Evolutionary conservation across 1,140 invertebrate species (phyloP).

Genomic region (Trachymyrmex cornetzi): DNA sequence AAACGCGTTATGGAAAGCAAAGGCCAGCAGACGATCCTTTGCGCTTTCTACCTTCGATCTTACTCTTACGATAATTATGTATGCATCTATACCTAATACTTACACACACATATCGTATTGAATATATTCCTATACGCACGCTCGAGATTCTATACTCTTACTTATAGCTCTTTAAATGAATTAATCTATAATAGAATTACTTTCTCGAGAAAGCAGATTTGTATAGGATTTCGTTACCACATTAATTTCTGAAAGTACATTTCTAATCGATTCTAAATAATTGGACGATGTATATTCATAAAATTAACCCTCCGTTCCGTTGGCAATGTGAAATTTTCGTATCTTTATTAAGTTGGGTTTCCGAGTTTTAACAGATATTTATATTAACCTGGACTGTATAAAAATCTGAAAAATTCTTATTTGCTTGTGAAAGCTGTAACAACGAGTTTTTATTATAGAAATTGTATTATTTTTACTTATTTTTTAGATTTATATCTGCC

Average conservation of each 20-base stretch:
- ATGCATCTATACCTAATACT: slow-evolving; percentile 35
- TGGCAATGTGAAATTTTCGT: no score
- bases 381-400: no score
- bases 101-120: no score
- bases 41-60: slow-evolving; percentile 85
- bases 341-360: no score
- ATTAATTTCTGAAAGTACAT: background rate
- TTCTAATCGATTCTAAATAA: slow-evolving; percentile 1
- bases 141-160: background rate
- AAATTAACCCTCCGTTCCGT: background rate
- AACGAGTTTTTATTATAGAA: no score
- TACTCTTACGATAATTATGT: slow-evolving; percentile 82
- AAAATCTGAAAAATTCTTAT: no score
- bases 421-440: no score
- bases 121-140: background rate
- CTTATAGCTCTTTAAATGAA: background rate
- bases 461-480: no score
- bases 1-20: slow-evolving; percentile 84
- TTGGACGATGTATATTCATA: no score
- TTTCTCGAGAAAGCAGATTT: background rate
- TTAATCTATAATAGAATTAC: slow-evolving; percentile 32
- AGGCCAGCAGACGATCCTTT: slow-evolving; percentile 85
- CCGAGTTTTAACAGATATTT: no score
- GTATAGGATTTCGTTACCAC: background rate
- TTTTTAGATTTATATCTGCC: no score